phyloP scores from a whole-genome alignment of 64 coral and sea anemone species.

The Dendronephthya gigantea region DNA sequence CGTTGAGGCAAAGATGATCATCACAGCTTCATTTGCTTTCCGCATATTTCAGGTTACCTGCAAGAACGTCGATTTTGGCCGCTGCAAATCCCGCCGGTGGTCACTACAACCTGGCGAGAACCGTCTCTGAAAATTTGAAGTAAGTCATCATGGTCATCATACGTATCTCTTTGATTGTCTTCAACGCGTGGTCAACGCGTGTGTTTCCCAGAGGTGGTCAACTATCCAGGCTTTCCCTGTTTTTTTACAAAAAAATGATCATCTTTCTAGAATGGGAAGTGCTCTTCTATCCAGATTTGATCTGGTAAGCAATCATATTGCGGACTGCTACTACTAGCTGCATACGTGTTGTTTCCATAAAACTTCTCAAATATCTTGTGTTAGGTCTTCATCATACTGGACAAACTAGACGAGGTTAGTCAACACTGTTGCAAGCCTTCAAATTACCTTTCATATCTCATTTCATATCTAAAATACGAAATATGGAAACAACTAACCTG shows the following conservation, averaged over 20 bases:
- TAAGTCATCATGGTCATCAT: conserved; percentile 17
- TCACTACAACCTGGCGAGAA: conserved; percentile 91
- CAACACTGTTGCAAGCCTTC: too few relatives aligned
- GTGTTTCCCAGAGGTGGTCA: too few relatives aligned
- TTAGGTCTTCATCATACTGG: conserved; percentile 91
- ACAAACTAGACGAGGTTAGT: conserved; percentile 93
- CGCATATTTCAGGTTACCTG: conserved; percentile 56
- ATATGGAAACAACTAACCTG: too few relatives aligned
- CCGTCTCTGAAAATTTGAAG: conserved; percentile 92
- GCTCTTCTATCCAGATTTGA: conserved; percentile 86
- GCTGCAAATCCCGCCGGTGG: conserved; percentile 85
- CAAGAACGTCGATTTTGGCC: conserved; percentile 77
- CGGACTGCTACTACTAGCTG: background rate
- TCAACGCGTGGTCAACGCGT: too few relatives aligned
- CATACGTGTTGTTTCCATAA: background rate
- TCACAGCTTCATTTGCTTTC: too few relatives aligned
- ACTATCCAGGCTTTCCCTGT: background rate
- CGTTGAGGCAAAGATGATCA: too few relatives aligned
- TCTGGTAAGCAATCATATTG: conserved; percentile 43
- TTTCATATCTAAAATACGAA: too few relatives aligned
- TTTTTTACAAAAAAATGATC: background rate
- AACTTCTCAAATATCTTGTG: background rate
- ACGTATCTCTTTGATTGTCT: background rate
- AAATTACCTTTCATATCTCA: too few relatives aligned
- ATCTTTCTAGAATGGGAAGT: conserved; percentile 81